Percentiles rank a stretch among this genome's conserved stretches.
Conservation (phyloP, 2,797 vertebrate genomes). For the Chromis chromis region DNA sequence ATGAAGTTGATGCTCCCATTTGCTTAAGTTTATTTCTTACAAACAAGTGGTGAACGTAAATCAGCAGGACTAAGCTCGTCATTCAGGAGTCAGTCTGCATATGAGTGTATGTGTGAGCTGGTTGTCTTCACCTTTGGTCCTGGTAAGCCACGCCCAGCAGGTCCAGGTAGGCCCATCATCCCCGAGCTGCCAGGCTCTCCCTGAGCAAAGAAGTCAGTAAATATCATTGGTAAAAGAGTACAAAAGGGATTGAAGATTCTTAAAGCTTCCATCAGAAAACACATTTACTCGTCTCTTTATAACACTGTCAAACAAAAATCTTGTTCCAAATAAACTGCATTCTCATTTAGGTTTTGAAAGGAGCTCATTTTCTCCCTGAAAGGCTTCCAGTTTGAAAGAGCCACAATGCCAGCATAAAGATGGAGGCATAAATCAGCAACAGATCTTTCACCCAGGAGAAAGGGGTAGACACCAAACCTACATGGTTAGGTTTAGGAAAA, state of each 20-base stretch:
- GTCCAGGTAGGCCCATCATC: constrained; percentile 82
- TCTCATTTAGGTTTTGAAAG: too few species aligned
- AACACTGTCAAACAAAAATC: too few species aligned
- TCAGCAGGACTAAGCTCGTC: not conserved
- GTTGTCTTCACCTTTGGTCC: constrained; percentile 86
- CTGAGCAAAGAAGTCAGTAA: constrained; percentile 66
- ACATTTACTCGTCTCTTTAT: too few species aligned
- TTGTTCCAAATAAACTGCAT: too few species aligned
- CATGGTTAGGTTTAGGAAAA: too few species aligned
- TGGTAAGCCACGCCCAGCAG: constrained; percentile 81
- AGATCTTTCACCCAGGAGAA: too few species aligned
- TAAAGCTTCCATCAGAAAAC: not conserved
- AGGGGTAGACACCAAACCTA: too few species aligned
- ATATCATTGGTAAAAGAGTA: not conserved
- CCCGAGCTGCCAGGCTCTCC: constrained; percentile 87
- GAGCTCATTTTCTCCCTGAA: too few species aligned
- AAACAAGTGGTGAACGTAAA: not conserved
- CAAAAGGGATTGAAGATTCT: not conserved
- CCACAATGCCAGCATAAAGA: too few species aligned
- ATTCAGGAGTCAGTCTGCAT: not conserved
- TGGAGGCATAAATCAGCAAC: too few species aligned
- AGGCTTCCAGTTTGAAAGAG: too few species aligned
- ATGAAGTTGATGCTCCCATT: too few species aligned
- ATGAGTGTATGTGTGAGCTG: not conserved
- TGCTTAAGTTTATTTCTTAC: not conserved